A percentile compares a stretch with the other conserved stretches of the same genome.
Conservation (phyloP, 1,140 invertebrate genomes). For the Daktulosphaira vitifoliae region DNA sequence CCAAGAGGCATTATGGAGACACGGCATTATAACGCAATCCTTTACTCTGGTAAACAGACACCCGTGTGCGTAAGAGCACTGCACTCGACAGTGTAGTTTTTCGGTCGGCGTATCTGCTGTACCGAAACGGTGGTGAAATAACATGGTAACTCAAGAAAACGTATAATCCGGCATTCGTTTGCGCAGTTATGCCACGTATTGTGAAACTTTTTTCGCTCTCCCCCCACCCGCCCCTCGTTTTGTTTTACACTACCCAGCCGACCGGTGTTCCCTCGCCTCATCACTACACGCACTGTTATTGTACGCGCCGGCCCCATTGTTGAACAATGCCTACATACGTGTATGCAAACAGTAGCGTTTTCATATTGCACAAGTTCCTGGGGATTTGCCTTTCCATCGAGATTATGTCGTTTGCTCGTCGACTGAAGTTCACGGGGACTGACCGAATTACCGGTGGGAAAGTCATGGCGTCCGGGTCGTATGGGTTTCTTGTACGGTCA, state of each 20-base stretch:
- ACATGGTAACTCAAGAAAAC: background rate
- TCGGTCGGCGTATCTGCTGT: background rate
- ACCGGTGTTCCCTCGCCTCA: too few species aligned
- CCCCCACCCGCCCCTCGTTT: too few species aligned
- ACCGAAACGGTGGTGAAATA: background rate
- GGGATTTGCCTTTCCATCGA: background rate
- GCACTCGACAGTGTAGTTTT: too few species aligned
- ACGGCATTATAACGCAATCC: background rate
- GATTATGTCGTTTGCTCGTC: background rate
- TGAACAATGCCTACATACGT: background rate
- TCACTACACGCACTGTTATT: too few species aligned
- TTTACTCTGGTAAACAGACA: constrained; percentile 5
- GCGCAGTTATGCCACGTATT: constrained; percentile 7
- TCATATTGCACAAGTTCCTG: background rate
- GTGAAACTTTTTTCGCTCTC: background rate
- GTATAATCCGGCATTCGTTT: constrained; percentile 23
- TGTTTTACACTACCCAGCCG: too few species aligned
- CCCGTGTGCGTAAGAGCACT: background rate
- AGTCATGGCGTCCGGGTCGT: too few species aligned
- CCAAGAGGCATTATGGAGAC: background rate
- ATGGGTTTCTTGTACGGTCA: too few species aligned
- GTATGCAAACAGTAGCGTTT: background rate
- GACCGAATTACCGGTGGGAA: too few species aligned
- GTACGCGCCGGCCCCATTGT: too few species aligned
- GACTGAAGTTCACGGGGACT: too few species aligned